Evolutionary conservation across 1,140 invertebrate species (phyloP), one percentile per base, ranked within the genome.

Genomic region (Zaprionus camerounensis): DNA sequence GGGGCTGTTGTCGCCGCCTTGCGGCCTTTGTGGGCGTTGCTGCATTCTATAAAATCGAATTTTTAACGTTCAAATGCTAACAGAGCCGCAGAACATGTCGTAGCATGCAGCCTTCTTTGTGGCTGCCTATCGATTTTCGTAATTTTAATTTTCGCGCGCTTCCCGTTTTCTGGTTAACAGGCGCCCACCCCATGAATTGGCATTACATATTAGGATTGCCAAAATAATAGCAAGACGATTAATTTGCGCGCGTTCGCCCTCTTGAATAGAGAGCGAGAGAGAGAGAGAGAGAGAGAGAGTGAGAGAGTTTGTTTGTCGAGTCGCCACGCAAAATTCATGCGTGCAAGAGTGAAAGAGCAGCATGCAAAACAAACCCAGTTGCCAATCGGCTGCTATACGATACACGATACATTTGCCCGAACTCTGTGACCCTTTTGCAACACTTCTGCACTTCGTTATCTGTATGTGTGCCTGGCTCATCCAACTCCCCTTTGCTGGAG

Each of bases 21-120:
- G 28, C 63, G 22, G 63, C 72, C 70, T 85, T 77, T 81, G 65
- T 76, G 81, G 84, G 85, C 84, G 78, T 88, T 90, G 84, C 84
- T 88, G 81, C 87, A 88, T 90, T 90, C 85, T 90, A 91, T 88
- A 91, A 91, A 91, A 91, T 88, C 88, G 88, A 91, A 91, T 91
- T 91, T 91, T 91, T 91, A 91, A 91, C 90, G 90, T 91, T 85
- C 77, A 91, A 91, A 90, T 77, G 81, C 61, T 82, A 91, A 86
- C 78, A 90, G 90, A 88, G 76, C 22, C 70, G 36, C 90, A 91
- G 90, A 59, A 90, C 46, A 57, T 17, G 46, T 31, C 38, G 65
- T 63, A 80, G 65, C 76, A 53, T 55, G 61, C 53, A 36, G 11
- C 22, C 56, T 26, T 34, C 26, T 55, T 63, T 69, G 51, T 31